Evolutionary conservation across 2,888 invertebrate species (phyloP), one percentile per base, ranked within the genome.

Genomic region (Pyrochroa serraticornis): DNA sequence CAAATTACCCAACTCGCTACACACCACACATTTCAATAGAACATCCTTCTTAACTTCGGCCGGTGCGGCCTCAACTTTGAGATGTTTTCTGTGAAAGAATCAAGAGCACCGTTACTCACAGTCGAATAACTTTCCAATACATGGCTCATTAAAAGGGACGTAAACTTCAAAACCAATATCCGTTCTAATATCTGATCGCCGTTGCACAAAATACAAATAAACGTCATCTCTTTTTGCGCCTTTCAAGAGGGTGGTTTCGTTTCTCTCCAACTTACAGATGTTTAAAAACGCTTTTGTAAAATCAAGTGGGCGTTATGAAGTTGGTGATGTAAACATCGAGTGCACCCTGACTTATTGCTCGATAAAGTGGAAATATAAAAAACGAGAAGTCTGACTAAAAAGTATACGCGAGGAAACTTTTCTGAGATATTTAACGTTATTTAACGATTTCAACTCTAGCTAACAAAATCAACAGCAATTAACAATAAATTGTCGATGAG

Each of bases 141-240:
- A 72, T 69, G 71, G 65, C 70, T 75, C 73, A 75, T 75, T 77
- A 75, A 69, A 72, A 66, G 71, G 75, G 72, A 75, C 74, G 72
- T 72, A 75, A 73, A 74, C 74, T 72, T 74, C 71, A 62, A 65
- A 68, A 68, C 68, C 71, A 66, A 72, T 73, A 73, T 72, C 71
- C 71, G 69, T 60, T 58, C 59, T 57, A 60, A 65, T 64, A 68
- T 67, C 65, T 58, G 63, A 66, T 68, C 68, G 67, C 67, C 66
- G 65, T 70, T 68, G 69, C 69, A 64, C 66, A 62, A 68, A 69
- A 67, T 63, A 64, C 69, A 65, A 68, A 71, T 67, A 60, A 60
- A 66, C 56, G 47, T 60, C 58, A 47, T 63, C 60, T 63, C 63
- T 46, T 53, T 44, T 53, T 44, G 10, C 33, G 33, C 45, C 14